Conservation (phyloP, 2,797 vertebrate genomes). For the Sarcoramphus papa region DNA sequence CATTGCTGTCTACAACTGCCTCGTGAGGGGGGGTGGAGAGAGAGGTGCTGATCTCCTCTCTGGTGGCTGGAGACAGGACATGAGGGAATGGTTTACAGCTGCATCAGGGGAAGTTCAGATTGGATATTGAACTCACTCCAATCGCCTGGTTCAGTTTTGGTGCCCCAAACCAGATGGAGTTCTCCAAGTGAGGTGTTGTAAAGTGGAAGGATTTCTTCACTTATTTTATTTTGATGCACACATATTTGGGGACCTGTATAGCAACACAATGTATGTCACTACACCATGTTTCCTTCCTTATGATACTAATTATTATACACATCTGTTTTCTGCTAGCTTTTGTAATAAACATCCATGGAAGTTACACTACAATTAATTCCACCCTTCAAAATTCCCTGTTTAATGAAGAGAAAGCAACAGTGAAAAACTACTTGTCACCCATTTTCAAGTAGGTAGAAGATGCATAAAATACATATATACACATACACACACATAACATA, state of each 20-base stretch:
- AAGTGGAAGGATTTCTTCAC: background rate
- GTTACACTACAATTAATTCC: background rate
- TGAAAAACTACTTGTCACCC: background rate
- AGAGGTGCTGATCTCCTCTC: background rate
- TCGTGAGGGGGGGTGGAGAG: background rate
- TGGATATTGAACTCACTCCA: background rate
- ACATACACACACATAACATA: background rate
- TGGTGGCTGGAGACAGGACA: background rate
- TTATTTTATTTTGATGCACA: no score
- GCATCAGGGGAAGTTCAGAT: background rate
- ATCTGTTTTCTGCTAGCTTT: background rate
- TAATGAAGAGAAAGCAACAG: background rate
- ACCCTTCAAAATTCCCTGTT: background rate
- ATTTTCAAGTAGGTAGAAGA: background rate
- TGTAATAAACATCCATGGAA: background rate
- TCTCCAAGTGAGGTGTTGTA: background rate
- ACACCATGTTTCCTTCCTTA: background rate
- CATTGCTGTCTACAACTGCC: background rate
- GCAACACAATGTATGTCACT: no score
- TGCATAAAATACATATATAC: background rate
- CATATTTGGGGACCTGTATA: no score
- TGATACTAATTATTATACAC: background rate
- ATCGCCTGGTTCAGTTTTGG: background rate
- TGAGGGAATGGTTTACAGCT: background rate
- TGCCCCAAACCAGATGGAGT: background rate